Conservation (phyloP, 2,113 vertebrate genomes). For the Laticauda laticaudata region DNA sequence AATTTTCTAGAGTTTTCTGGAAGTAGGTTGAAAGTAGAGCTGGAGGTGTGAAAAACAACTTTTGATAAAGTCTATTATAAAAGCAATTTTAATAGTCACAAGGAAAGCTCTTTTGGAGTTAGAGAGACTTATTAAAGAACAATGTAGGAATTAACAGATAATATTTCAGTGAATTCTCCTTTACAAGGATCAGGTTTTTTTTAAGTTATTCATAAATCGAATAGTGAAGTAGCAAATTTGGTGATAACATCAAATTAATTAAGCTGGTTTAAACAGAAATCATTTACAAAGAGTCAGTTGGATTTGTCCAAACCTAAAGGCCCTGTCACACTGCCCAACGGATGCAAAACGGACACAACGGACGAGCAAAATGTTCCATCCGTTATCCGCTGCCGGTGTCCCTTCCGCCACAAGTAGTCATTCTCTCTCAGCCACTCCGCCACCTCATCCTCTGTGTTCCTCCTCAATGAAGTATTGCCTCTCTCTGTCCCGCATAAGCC, state of each 20-base stretch:
- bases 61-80: background rate
- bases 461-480: too few species aligned
- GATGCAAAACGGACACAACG: too few species aligned
- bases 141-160: background rate
- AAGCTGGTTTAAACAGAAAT: background rate
- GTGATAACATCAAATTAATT: background rate
- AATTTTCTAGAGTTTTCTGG: background rate
- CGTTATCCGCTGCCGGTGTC: too few species aligned
- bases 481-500: too few species aligned
- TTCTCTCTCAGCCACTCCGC: too few species aligned
- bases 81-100: background rate
- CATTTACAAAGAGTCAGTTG: background rate
- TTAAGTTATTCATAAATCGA: background rate
- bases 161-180: background rate
- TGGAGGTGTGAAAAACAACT: background rate
- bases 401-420: too few species aligned
- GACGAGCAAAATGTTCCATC: too few species aligned
- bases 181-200: background rate
- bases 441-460: too few species aligned
- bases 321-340: too few species aligned
- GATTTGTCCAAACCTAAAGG: background rate
- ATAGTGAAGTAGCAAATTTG: background rate
- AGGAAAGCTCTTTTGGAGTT: background rate
- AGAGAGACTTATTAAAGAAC: background rate
- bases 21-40: background rate